A percentile compares a stretch with the other conserved stretches of the same genome.
Evolutionary conservation across 2,797 vertebrate genomes (phyloP).

Genomic region (Oreochromis grahami): DNA sequence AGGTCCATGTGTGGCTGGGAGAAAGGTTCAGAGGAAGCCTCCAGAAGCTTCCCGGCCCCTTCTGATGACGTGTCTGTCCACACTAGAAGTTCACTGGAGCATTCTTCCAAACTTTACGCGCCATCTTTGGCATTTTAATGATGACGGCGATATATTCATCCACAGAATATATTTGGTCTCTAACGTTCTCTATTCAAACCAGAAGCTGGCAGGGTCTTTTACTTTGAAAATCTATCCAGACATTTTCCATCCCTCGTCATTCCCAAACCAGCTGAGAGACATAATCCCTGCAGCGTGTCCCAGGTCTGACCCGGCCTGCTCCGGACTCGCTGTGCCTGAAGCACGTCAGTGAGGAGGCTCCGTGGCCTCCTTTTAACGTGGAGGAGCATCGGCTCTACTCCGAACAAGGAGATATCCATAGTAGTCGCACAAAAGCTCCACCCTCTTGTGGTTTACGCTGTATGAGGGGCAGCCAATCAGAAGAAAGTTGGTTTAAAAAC

Average conservation of each 20-base stretch:
- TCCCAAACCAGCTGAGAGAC: background rate
- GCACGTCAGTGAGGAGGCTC: background rate
- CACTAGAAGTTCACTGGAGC: background rate
- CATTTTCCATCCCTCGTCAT: background rate
- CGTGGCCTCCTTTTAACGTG: too few species aligned
- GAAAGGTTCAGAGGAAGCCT: background rate
- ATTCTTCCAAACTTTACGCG: background rate
- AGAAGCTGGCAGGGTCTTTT: background rate
- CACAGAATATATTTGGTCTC: background rate
- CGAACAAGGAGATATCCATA: background rate
- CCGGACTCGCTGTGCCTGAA: background rate
- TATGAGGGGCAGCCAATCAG: background rate
- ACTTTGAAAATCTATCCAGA: background rate
- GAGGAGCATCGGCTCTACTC: background rate
- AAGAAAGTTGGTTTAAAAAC: background rate
- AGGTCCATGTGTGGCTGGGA: background rate
- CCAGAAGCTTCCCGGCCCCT: background rate
- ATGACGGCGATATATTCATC: background rate
- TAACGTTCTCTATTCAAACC: background rate
- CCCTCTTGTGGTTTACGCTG: background rate
- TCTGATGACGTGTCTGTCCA: background rate
- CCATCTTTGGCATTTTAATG: background rate
- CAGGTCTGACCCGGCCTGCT: background rate
- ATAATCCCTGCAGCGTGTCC: background rate
- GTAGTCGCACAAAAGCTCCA: accelerated